Base-by-base conservation (phyloP, 2,888 invertebrate species). In the Pristionchus fissidentatus region DNA sequence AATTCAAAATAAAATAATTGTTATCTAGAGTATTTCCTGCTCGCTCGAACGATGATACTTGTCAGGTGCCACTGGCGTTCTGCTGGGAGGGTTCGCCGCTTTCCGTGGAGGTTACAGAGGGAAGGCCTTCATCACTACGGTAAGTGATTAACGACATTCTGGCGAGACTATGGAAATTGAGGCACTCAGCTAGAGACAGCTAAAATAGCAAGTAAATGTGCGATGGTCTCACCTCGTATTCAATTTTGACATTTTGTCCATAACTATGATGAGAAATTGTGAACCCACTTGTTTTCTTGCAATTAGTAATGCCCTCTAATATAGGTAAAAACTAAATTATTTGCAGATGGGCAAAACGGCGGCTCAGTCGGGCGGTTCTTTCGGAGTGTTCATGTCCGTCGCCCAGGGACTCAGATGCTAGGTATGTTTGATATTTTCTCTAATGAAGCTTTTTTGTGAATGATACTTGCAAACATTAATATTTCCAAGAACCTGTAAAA, bases 321-420 rank as follows among this genome's bases (percentile, higher is more conserved):
- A n/a, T n/a, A n/a, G 5, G 32, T n/a, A n/a, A n/a, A n/a, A n/a
- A n/a, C n/a, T n/a, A n/a, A 60, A 13, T 0, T n/a, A 26, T 19
- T 55, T 83, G 38, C n/a, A 83, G 83, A 75, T 83, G 83, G 83
- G 83, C 60, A 83, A 83, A 46, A 75, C 70, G 22, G 83, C 83
- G 10, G 83, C 83, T 29, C 57, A 75, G 43, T 83, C 83, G 41
- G 83, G 83, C 57, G 83, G 83, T 19, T 83, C 83, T 22, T 83
- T 83, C 60, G 83, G 83, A n/a, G 83, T 83, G 13, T 83, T 83
- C 83, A 83, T 83, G 83, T 57, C 60, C 15, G 83, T 83, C 22
- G 83, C 83, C n/a, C 83, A 83, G 83, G 83, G 83, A 57, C 77
- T 83, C 19, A 38, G 83, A 55, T 83, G 83, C 60, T 83, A 49